Conservation (phyloP, 2,888 invertebrate species). For the Apeira syringaria region DNA sequence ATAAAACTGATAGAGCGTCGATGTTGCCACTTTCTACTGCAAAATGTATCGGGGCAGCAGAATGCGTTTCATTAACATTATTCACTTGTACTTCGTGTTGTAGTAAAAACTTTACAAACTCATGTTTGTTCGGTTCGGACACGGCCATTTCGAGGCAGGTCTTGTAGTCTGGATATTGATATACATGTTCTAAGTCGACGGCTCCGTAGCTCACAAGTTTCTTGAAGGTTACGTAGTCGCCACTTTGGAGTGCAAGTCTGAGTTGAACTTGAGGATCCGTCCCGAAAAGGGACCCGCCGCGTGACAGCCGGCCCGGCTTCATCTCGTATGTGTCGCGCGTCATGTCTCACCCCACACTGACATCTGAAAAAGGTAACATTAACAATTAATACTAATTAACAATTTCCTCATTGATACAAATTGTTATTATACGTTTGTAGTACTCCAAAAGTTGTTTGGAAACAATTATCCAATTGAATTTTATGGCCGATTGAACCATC, state of each 20-base stretch:
- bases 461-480: slow-evolving; percentile 58
- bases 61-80: slow-evolving; percentile 78
- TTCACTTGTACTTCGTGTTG: slow-evolving; percentile 85
- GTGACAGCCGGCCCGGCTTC: slow-evolving; percentile 63
- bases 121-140: slow-evolving; percentile 69
- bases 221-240: slow-evolving; percentile 77
- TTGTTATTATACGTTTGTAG: slow-evolving; percentile 47
- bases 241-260: slow-evolving; percentile 76
- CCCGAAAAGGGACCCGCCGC: slow-evolving; percentile 73
- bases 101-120: slow-evolving; percentile 83
- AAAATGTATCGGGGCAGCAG: slow-evolving; percentile 86
- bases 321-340: slow-evolving; percentile 76
- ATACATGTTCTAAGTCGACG: slow-evolving; percentile 80
- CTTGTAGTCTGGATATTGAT: slow-evolving; percentile 82
- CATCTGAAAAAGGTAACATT: slow-evolving; percentile 64
- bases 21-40: slow-evolving; percentile 82
- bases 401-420: slow-evolving; percentile 60
- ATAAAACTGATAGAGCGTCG: slow-evolving; percentile 68
- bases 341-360: slow-evolving; percentile 67
- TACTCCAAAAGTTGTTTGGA: slow-evolving; percentile 47
- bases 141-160: slow-evolving; percentile 85
- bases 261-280: slow-evolving; percentile 76
- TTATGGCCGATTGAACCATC: slow-evolving; percentile 50
- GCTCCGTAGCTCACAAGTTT: slow-evolving; percentile 72
- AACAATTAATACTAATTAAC: slow-evolving; percentile 34